Conservation (phyloP, 2,113 vertebrate genomes). For the Protobothrops mucrosquamatus region DNA sequence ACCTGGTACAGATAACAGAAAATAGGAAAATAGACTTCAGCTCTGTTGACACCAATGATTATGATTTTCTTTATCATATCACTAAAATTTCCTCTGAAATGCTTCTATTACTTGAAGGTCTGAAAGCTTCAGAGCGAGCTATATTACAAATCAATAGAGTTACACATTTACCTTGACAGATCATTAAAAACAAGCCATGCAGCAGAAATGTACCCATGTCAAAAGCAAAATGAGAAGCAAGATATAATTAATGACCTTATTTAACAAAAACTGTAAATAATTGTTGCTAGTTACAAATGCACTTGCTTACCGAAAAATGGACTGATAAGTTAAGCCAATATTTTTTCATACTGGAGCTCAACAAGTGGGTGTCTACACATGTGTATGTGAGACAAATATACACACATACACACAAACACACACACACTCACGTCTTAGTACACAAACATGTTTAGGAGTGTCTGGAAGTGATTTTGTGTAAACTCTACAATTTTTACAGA, state of each 20-base stretch:
- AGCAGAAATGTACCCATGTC: not conserved
- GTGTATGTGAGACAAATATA: not conserved
- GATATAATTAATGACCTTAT: not conserved
- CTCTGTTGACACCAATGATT: not conserved
- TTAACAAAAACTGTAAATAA: not conserved
- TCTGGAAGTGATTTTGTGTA: not conserved
- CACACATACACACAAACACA: not conserved
- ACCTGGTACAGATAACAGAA: not conserved
- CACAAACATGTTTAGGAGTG: not conserved
- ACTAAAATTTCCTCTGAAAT: not conserved
- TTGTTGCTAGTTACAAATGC: not conserved
- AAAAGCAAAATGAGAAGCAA: not conserved
- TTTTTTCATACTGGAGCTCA: not conserved
- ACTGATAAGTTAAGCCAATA: not conserved
- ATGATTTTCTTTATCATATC: not conserved
- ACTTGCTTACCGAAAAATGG: not conserved
- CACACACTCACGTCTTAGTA: not conserved
- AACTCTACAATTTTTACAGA: not conserved
- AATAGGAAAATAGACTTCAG: not conserved
- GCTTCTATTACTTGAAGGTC: not conserved
- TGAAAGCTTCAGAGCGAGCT: not conserved
- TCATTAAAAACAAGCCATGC: not conserved
- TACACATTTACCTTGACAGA: not conserved
- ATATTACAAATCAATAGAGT: not conserved
- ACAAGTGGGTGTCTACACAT: not conserved